Evolutionary conservation across 2,797 vertebrate genomes (phyloP).

Genomic region (Myotis pilosus): DNA sequence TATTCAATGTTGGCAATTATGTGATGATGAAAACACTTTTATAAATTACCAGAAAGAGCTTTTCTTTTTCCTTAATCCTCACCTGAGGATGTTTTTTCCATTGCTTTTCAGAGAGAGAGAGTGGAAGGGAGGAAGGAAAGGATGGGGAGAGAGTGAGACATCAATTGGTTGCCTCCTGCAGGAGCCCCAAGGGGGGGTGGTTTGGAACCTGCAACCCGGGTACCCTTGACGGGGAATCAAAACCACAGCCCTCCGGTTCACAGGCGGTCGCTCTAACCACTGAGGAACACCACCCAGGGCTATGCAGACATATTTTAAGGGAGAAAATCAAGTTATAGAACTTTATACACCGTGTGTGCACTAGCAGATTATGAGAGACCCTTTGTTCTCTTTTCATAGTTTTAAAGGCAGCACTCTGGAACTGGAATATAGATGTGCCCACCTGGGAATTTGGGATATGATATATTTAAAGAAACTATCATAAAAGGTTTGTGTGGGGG

Average conservation of each 20-base stretch:
- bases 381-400: conserved; percentile 2
- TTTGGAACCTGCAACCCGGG: too few species aligned
- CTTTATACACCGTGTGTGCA: not conserved
- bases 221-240: too few species aligned
- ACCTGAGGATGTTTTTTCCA: too few species aligned
- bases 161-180: too few species aligned
- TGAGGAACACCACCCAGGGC: too few species aligned
- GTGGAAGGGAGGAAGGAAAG: too few species aligned
- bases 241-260: too few species aligned
- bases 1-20: not conserved
- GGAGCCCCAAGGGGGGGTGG: fast-evolving
- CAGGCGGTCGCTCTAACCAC: too few species aligned
- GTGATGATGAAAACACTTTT: not conserved
- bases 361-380: not conserved
- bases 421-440: not conserved
- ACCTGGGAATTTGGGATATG: not conserved
- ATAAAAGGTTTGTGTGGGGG: not conserved
- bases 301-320: not conserved
- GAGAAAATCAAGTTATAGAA: conserved; percentile 18
- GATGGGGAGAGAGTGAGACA: too few species aligned
- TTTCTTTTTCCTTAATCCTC: not conserved
- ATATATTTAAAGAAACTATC: not conserved
- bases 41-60: not conserved
- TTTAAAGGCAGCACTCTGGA: not conserved
- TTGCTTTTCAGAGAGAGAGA: too few species aligned